Conservation (phyloP, 1,140 invertebrate genomes). For the Bombus ignitus region DNA sequence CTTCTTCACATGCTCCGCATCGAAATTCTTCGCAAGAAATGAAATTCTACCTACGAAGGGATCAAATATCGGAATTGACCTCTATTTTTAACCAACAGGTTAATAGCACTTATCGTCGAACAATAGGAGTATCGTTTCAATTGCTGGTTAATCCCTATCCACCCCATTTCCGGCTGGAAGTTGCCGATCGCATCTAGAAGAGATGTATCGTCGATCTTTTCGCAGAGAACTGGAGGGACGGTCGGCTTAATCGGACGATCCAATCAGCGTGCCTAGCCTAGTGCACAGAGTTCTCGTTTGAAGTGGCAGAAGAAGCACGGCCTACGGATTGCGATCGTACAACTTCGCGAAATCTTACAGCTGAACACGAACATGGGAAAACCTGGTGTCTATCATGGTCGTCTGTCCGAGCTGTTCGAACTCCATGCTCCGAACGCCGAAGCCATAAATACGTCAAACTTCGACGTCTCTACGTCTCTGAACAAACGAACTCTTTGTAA, state of each 20-base stretch:
- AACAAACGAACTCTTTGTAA: not conserved
- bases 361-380: constrained; percentile 40
- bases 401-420: not conserved
- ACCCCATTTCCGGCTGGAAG: not conserved
- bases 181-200: not conserved
- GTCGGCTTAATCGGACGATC: constrained; percentile 40
- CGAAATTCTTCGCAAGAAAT: not conserved
- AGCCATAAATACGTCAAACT: constrained; percentile 36
- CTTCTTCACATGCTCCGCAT: not conserved
- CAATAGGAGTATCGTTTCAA: not conserved
- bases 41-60: too few species aligned
- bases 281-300: constrained; percentile 6
- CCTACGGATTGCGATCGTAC: constrained; percentile 62
- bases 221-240: not conserved
- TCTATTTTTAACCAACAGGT: not conserved
- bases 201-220: not conserved
- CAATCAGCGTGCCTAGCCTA: constrained; percentile 35
- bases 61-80: not conserved
- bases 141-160: not conserved
- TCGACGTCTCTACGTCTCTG: constrained; percentile 18
- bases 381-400: not conserved
- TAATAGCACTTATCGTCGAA: not conserved
- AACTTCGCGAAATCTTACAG: constrained; percentile 69
- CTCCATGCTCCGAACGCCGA: not conserved
- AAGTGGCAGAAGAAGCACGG: not conserved